Conservation (phyloP, 2,113 vertebrate genomes). For the Bagarius yarrelli region DNA sequence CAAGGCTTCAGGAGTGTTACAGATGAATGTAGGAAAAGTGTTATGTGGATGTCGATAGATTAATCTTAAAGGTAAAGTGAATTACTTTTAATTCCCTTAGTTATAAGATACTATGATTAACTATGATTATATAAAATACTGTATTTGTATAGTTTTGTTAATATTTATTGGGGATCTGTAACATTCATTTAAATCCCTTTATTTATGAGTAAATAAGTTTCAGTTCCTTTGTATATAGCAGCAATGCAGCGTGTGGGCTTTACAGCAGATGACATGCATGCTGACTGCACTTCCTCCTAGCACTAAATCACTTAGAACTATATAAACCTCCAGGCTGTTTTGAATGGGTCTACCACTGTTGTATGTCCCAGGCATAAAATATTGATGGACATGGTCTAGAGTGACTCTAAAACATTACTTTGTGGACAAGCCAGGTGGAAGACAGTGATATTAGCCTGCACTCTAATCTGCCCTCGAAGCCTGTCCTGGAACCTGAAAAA, state of each 20-base stretch:
- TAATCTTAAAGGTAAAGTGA: too few relatives aligned
- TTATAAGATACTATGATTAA: too few relatives aligned
- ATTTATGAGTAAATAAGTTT: not conserved
- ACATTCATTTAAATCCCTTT: too few relatives aligned
- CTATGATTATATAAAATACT: too few relatives aligned
- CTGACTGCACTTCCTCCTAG: slow-evolving; percentile 21
- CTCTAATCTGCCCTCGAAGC: slow-evolving; percentile 36
- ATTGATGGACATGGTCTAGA: slow-evolving; percentile 49
- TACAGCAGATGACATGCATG: slow-evolving; percentile 2
- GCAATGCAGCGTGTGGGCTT: not conserved
- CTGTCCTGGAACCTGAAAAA: slow-evolving; percentile 19
- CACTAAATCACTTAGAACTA: slow-evolving; percentile 33
- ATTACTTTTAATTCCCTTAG: too few relatives aligned
- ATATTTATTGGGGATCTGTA: too few relatives aligned
- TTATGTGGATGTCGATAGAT: too few relatives aligned
- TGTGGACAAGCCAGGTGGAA: slow-evolving; percentile 45
- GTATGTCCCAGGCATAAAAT: slow-evolving; percentile 45
- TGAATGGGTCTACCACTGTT: slow-evolving; percentile 42
- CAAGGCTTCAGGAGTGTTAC: too few relatives aligned
- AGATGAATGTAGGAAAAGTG: too few relatives aligned
- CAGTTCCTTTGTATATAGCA: not conserved
- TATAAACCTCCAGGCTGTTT: slow-evolving; percentile 39
- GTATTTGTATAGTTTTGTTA: too few relatives aligned
- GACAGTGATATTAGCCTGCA: slow-evolving; percentile 44
- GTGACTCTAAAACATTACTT: slow-evolving; percentile 28